Evolutionary conservation across 2,797 vertebrate genomes (phyloP), one percentile per base, ranked within the genome.

Genomic region (Pseudochaenichthys georgianus): DNA sequence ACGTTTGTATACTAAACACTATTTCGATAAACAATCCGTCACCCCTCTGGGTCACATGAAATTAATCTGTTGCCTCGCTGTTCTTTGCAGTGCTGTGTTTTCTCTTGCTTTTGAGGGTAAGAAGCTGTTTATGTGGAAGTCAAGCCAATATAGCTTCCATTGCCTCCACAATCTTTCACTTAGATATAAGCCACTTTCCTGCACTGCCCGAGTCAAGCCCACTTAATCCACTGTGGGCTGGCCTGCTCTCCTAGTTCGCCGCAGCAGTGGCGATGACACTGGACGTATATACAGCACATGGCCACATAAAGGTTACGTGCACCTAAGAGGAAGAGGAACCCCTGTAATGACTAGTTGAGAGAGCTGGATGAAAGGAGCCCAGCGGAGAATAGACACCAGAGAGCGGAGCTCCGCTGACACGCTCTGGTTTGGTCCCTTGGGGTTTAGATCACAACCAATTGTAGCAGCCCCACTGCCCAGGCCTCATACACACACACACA

Each of bases 401-500:
- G 72, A 82, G 81, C 38, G 0, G 42, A 54, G 66, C 70, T 55
- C 15, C 16, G 67, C 64, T 87, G 90, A 92, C 91, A 87, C 1
- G 69, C 83, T 87, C 78, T 57, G 80, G 80, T 87, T 65, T 85
- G 59, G 75, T 77, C 92, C 86, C 87, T 74, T 42, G 85, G 82
- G 88, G 79, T 91, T 90, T 88, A 86, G 75, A 94, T 93, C 93
- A 89, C 88, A 93, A 78, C 88, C 92, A 93, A 90, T 91, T 93
- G 89, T 73, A 80, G 87, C 68, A 68, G 81, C 66, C 64, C 55
- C 64, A 47, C 79, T 76, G 77, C n/a, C n/a, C 62, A 42, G 76
- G 73, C 41, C 75, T 87, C 73, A n/a, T n/a, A n/a, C n/a, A n/a
- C n/a, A n/a, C n/a, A n/a, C n/a, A n/a, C n/a, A n/a, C n/a, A n/a